Percentiles rank a stretch among this genome's conserved stretches.
phyloP scores from a whole-genome alignment of 2,888 invertebrate species.

The Himalopsyche kuldschensis region DNA sequence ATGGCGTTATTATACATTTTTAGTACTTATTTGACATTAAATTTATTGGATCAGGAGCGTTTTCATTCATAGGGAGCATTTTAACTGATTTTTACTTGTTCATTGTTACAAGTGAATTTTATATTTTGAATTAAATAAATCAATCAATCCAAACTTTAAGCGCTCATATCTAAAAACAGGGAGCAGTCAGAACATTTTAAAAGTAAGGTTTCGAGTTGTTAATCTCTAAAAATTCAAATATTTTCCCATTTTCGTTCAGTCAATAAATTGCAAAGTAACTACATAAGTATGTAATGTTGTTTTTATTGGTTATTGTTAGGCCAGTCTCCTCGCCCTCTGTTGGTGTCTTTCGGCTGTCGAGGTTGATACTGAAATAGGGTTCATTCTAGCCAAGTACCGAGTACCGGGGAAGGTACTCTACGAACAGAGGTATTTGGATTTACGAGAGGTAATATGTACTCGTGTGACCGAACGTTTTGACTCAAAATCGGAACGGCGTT shows the following conservation, averaged over 20 bases:
- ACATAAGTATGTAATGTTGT: background rate
- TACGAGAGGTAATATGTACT: background rate
- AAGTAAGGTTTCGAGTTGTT: background rate
- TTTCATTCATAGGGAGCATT: too few species aligned
- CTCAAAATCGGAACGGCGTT: too few species aligned
- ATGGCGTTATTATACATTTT: too few species aligned
- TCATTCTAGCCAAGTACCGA: too few species aligned
- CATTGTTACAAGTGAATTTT: too few species aligned
- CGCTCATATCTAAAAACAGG: too few species aligned
- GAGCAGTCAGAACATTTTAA: too few species aligned
- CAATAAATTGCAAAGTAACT: background rate
- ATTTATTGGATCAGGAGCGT: too few species aligned
- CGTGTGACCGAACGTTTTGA: background rate
- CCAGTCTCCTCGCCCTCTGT: background rate
- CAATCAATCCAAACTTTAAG: too few species aligned
- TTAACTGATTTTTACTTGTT: too few species aligned
- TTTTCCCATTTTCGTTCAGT: background rate
- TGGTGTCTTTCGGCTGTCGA: background rate
- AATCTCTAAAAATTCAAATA: background rate
- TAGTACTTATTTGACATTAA: too few species aligned
- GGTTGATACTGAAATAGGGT: background rate
- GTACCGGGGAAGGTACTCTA: background rate
- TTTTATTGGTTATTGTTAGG: background rate
- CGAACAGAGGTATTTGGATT: background rate
- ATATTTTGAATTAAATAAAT: too few species aligned